phyloP scores from a whole-genome alignment of 2,888 invertebrate genomes.

The Drosophila meridiana region DNA sequence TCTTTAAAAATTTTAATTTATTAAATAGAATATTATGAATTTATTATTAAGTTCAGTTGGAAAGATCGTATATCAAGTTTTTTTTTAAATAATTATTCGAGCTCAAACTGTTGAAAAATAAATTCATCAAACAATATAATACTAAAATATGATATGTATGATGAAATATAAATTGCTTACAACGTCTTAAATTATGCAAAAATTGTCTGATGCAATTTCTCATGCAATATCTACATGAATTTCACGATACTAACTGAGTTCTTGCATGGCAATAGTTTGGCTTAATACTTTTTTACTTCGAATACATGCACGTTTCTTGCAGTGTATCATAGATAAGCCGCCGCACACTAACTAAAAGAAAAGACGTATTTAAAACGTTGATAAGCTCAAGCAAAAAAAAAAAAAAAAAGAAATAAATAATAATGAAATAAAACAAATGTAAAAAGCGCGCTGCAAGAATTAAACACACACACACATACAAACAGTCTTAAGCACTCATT shows the following conservation, averaged over 20 bases:
- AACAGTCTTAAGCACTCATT: slow-evolving; percentile 5
- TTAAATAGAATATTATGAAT: too few species aligned
- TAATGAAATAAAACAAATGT: slow-evolving; percentile 31
- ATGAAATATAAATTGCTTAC: background rate
- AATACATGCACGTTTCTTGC: slow-evolving; percentile 8
- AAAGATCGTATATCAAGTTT: too few species aligned
- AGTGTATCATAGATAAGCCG: slow-evolving; percentile 64
- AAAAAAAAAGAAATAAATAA: background rate
- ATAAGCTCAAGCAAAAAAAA: slow-evolving; percentile 56
- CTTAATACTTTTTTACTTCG: background rate
- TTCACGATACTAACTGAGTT: background rate
- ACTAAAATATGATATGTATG: too few species aligned
- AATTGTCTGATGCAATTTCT: slow-evolving; percentile 5
- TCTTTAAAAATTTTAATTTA: too few species aligned
- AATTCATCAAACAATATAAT: background rate
- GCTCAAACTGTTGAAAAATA: background rate
- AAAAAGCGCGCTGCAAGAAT: slow-evolving; percentile 74
- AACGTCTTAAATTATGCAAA: background rate
- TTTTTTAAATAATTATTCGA: background rate
- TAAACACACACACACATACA: slow-evolving; percentile 39
- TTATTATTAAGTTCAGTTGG: too few species aligned
- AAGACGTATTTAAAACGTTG: slow-evolving; percentile 76
- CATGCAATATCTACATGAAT: background rate
- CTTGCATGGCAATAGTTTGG: background rate
- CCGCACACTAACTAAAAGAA: slow-evolving; percentile 65